These are phyloP conservation scores for Oreocharis arfaki DNA, from an alignment of 2,113 vertebrate species.

Conservation along the genomic window DNA sequence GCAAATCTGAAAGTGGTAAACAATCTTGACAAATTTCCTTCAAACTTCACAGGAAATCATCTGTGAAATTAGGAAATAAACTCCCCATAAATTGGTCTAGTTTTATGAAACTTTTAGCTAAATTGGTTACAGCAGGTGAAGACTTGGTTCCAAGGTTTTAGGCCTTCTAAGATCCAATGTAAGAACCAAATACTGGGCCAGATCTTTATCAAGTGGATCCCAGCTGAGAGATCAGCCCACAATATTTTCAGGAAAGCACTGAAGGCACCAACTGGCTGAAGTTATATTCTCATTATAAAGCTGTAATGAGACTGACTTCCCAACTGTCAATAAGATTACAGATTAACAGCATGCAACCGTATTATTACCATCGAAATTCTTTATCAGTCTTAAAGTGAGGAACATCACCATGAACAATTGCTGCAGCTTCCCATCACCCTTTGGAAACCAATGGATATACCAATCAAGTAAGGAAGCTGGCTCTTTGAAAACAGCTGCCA, in stretches of 20 bases:
- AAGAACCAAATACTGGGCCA: not conserved
- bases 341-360: not conserved
- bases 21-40: not conserved
- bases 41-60: not conserved
- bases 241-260: not conserved
- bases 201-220: not conserved
- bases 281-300: not conserved
- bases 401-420: not conserved
- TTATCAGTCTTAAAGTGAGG: not conserved
- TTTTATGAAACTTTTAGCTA: not conserved
- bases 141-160: not conserved
- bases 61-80: not conserved
- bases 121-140: not conserved
- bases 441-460: not conserved
- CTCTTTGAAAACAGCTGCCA: not conserved
- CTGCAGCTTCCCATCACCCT: not conserved
- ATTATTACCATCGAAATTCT: not conserved
- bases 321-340: not conserved
- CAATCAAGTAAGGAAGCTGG: not conserved
- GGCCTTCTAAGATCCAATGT: not conserved
- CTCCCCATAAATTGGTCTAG: not conserved
- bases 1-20: not conserved
- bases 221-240: not conserved
- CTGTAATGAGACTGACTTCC: not conserved
- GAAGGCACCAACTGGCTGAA: not conserved